Base-by-base conservation (phyloP, 2,888 invertebrate species). In the Ashinkailepas kermadecensis region DNA sequence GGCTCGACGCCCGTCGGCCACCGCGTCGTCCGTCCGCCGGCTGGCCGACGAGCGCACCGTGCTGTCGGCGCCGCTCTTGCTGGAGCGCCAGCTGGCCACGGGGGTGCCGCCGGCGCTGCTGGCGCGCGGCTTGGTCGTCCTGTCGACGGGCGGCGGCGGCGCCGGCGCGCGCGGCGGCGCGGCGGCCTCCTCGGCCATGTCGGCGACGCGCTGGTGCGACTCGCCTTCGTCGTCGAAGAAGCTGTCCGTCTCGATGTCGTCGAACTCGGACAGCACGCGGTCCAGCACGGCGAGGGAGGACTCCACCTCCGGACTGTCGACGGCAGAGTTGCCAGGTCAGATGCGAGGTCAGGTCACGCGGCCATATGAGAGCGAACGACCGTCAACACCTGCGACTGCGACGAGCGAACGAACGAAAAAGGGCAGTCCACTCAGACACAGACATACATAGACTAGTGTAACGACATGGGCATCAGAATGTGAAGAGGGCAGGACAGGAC, bases 251-350 rank as follows among this genome's bases (percentile, higher is more conserved):
- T 91, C 91, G 87, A 90, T 89, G 88, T 95, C 95, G 91, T 95
- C 95, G 90, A 95, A 95, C 90, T 95, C 95, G 86, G 94, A 94
- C 88, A 95, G 90, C 88, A 95, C 95, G 87, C 93, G 93, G 90
- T 95, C 95, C 89, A 95, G 90, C 86, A 95, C 91, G 89, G 94
- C 94, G 89, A 95, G 91, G 85, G 94, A 94, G 87, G 94, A 92
- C 89, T 95, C 94, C 87, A 95, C 94, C 89, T 95, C 95, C 89
- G 94, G 94, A 89, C 93, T 93, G 90, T 86, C 91, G 91, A 85
- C 87, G 88, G 87, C 85, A 84, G 82, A 62, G 67, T 39, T 39
- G 39, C 39, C 39, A 39, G 39, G 39, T 39, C 39, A 39, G 39
- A 4, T 39, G 39, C 39, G 39, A 39, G 39, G 39, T 39, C 39